Evolutionary conservation across 2,113 vertebrate genomes (phyloP).

Genomic region (Equus quagga): DNA sequence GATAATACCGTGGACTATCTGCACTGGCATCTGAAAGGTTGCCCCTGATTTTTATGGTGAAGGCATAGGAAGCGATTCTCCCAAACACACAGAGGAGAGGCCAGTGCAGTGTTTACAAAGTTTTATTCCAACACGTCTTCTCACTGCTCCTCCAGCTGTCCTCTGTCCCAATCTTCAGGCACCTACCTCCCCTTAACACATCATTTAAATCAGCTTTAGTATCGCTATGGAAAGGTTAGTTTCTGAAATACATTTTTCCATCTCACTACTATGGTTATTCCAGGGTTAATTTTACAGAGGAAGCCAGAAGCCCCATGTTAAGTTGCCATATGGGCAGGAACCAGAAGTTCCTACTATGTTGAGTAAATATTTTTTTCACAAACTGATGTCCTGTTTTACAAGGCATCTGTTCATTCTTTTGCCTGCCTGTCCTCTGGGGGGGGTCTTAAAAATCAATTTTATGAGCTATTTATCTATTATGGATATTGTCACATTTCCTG

Average conservation of each 20-base stretch:
- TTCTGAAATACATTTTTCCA: neutral
- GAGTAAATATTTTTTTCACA: slow-evolving; percentile 78
- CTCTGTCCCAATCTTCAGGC: neutral
- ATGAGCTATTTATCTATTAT: neutral
- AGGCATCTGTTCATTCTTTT: slow-evolving; percentile 72
- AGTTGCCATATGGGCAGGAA: slow-evolving; percentile 72
- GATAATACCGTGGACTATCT: neutral
- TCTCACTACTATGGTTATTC: neutral
- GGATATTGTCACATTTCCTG: neutral
- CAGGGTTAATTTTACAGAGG: slow-evolving; percentile 54
- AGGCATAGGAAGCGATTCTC: neutral
- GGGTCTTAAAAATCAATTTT: slow-evolving; percentile 32
- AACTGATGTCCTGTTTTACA: slow-evolving; percentile 64
- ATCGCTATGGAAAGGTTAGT: neutral
- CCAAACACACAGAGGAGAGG: neutral
- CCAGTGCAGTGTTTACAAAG: neutral
- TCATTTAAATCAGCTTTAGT: neutral
- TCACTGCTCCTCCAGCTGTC: neutral
- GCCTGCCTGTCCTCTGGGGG: slow-evolving; percentile 51
- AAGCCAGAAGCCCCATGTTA: slow-evolving; percentile 63
- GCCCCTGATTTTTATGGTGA: neutral
- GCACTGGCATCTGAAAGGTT: neutral
- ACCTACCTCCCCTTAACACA: neutral
- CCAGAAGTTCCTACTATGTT: slow-evolving; percentile 70
- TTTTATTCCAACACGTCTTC: neutral